Evolutionary conservation across 1,140 invertebrate species (phyloP).

Genomic region (Dreissena polymorpha): DNA sequence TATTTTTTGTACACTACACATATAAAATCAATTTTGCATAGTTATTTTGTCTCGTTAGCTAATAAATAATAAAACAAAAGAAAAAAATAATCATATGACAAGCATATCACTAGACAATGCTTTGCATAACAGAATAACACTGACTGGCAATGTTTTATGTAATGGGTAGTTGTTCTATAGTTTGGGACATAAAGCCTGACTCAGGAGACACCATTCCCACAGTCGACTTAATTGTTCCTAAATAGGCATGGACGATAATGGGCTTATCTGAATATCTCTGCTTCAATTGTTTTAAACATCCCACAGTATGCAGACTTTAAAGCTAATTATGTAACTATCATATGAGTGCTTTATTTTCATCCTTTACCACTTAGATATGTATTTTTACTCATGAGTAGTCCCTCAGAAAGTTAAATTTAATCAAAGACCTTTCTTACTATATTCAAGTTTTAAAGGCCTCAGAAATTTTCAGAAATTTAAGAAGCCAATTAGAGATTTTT

Average conservation of each 20-base stretch:
- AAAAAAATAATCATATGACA: neutral
- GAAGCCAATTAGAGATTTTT: neutral
- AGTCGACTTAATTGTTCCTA: conserved; percentile 30
- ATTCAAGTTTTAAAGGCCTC: no score
- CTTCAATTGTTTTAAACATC: neutral
- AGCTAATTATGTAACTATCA: neutral
- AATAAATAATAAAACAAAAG: no score
- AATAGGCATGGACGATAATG: neutral
- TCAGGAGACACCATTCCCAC: conserved; percentile 12
- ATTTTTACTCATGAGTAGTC: no score
- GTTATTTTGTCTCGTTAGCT: no score
- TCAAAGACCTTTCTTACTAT: no score
- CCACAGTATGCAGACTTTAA: neutral
- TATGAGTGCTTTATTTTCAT: neutral
- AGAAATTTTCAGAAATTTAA: no score
- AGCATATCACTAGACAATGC: neutral
- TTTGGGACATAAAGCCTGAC: no score
- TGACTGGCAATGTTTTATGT: neutral
- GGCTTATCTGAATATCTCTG: neutral
- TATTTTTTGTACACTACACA: no score
- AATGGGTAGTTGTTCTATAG: neutral
- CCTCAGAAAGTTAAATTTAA: no score
- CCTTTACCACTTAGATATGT: no score
- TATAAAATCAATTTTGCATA: no score
- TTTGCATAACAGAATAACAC: neutral